Evolutionary conservation across 2,797 vertebrate species (phyloP), one percentile per base, ranked within the genome.

Genomic region (Oreochromis mossambicus): DNA sequence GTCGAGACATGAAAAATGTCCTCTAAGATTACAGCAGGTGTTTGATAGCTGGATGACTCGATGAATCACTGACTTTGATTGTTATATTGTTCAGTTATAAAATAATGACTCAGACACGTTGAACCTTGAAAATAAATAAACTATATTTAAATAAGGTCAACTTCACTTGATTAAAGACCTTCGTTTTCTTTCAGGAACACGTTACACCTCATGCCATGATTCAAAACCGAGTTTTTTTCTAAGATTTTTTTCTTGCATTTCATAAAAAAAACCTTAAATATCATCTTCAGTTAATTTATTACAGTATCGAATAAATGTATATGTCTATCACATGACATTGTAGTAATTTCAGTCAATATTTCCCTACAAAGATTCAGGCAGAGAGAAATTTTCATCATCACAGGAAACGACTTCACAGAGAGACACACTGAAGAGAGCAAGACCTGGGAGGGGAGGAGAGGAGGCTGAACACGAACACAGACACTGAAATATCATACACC

Each of bases 61-160:
- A 1, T 1, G 10, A 68, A 29, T 19, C 58, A 63, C 32, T 7
- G 66, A 26, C 4, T 52, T 19, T 68, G 76, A 17, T 12, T 56
- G 6, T 26, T 41, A 17, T 26, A 17, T 3, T 73, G 26, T 75
- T 78, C 1, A 7, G 19, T 13, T 14, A 11, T 76, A 10, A 88
- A 95, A 95, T 87, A 90, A 96, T 1, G 79, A 96, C 91, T 90
- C 93, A 21, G 88, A 95, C 94, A 94, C 93, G 5, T 87, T 46
- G 85, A 41, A 61, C 87, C 73, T 95, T 96, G 91, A 96, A 97
- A 97, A 96, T 96, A 96, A 96, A 96, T 95, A 92, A 96, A 96
- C 93, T 97, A 94, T 97, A 96, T 97, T 97, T 85, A 93, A 95
- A 93, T 93, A 94, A 94, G 92, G 86, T 96, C 91, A 91, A 87